Percentiles rank a stretch among this genome's conserved stretches.
Evolutionary conservation across 2,888 invertebrate genomes (phyloP).

Genomic region (Cepaea hortensis): DNA sequence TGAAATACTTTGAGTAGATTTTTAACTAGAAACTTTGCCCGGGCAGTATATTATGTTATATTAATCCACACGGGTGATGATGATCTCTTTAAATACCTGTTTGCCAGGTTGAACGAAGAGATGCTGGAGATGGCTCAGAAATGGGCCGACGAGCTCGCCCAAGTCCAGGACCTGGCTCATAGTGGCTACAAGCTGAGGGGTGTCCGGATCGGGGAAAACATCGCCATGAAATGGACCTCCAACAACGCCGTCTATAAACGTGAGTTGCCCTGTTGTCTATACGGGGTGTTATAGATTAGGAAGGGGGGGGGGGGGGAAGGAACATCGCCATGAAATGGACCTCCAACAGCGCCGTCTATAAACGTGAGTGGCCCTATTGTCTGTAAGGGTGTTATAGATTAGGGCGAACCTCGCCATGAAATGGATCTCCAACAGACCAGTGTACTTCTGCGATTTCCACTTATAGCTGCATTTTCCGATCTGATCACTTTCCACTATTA

Average conservation of each 20-base stretch:
- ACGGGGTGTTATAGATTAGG: not conserved
- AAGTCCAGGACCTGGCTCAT: conserved; percentile 26
- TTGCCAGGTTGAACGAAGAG: conserved; percentile 37
- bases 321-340: conserved; percentile 49
- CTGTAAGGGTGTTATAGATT: not conserved
- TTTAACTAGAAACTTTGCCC: too few relatives aligned
- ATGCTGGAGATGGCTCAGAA: conserved; percentile 29
- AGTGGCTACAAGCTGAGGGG: conserved; percentile 36
- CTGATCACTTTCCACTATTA: not conserved
- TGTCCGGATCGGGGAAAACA: conserved; percentile 36
- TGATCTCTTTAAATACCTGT: too few relatives aligned
- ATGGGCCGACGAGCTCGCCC: conserved; percentile 40
- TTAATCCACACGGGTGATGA: too few relatives aligned
- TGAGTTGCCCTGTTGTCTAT: not conserved
- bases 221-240: conserved; percentile 46
- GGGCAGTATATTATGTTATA: too few relatives aligned
- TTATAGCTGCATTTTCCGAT: not conserved
- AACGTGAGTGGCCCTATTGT: conserved; percentile 11
- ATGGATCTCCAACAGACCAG: conserved; percentile 22
- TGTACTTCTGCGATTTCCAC: not conserved
- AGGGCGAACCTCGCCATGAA: conserved; percentile 49
- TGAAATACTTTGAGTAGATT: too few relatives aligned
- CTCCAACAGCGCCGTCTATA: conserved; percentile 19
- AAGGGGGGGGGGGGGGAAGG: too few relatives aligned
- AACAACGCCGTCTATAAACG: conserved; percentile 31